Percentiles rank a stretch among this genome's conserved stretches.
These are phyloP conservation scores for Adela reaumurella DNA, from an alignment of 2,888 invertebrate species.

Conservation along the genomic window DNA sequence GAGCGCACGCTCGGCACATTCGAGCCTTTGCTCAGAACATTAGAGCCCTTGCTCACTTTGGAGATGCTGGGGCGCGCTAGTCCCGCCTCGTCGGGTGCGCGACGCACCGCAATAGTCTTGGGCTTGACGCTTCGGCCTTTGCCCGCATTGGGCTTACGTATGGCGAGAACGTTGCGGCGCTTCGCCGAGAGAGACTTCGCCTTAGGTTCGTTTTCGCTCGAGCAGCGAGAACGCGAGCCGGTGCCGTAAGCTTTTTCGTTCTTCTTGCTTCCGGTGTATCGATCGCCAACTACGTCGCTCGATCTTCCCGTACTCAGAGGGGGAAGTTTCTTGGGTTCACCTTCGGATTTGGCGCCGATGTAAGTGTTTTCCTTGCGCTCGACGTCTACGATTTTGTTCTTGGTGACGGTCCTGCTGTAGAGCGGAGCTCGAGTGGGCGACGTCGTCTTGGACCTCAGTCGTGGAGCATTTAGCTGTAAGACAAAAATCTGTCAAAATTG, in stretches of 20 bases:
- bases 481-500: neutral
- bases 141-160: conserved; percentile 38
- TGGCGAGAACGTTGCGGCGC: conserved; percentile 36
- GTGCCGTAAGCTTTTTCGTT: conserved; percentile 30
- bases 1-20: conserved; percentile 19
- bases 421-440: conserved; percentile 34
- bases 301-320: conserved; percentile 10
- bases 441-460: conserved; percentile 35
- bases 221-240: conserved; percentile 28
- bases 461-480: conserved; percentile 40
- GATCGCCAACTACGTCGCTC: neutral
- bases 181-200: conserved; percentile 33
- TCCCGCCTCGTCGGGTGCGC: conserved; percentile 34
- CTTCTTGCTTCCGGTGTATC: conserved; percentile 20
- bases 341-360: conserved; percentile 31
- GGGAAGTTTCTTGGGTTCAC: conserved; percentile 22
- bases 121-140: conserved; percentile 28
- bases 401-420: conserved; percentile 28
- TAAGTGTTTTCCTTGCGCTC: conserved; percentile 49
- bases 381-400: conserved; percentile 31
- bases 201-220: conserved; percentile 37
- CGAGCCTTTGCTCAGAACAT: conserved; percentile 17
- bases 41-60: conserved; percentile 32
- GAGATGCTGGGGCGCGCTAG: conserved; percentile 19
- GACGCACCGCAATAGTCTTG: conserved; percentile 20